Evolutionary conservation across 2,797 vertebrate genomes (phyloP).

Genomic region (Corythornis leucogaster): DNA sequence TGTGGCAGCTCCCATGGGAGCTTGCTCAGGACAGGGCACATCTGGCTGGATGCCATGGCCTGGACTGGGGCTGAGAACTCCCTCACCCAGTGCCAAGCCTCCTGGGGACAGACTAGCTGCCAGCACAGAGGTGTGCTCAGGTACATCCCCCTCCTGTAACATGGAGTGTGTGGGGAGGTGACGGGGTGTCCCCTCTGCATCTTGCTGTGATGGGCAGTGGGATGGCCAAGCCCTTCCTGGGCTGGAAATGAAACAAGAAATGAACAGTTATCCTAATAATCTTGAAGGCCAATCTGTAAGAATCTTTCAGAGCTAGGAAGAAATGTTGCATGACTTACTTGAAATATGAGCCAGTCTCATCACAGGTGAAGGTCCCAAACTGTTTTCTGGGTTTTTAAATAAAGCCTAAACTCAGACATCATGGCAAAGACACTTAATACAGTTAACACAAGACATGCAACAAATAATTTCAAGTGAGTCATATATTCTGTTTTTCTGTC

Average conservation of each 20-base stretch:
- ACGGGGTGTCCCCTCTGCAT: too few relatives aligned
- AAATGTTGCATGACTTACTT: background rate
- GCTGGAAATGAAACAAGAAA: background rate
- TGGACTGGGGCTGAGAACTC: too few relatives aligned
- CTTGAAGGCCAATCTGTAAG: background rate
- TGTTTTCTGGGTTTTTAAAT: background rate
- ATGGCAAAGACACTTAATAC: background rate
- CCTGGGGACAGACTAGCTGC: too few relatives aligned
- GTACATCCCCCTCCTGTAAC: too few relatives aligned
- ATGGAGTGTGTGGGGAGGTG: too few relatives aligned
- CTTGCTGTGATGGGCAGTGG: too few relatives aligned
- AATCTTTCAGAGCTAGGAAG: background rate
- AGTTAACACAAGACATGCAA: background rate
- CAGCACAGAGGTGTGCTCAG: too few relatives aligned
- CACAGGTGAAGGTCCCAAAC: background rate
- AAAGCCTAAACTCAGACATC: background rate
- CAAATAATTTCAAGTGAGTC: background rate
- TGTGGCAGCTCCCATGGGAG: too few relatives aligned
- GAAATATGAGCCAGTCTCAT: background rate
- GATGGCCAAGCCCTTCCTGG: too few relatives aligned
- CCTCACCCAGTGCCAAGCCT: too few relatives aligned
- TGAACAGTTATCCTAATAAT: background rate
- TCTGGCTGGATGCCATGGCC: too few relatives aligned
- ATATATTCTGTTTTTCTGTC: background rate
- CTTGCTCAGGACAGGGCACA: too few relatives aligned